These are phyloP conservation scores for Rhinoderma darwinii DNA, from an alignment of 2,113 vertebrate genomes.

Conservation along the genomic window DNA sequence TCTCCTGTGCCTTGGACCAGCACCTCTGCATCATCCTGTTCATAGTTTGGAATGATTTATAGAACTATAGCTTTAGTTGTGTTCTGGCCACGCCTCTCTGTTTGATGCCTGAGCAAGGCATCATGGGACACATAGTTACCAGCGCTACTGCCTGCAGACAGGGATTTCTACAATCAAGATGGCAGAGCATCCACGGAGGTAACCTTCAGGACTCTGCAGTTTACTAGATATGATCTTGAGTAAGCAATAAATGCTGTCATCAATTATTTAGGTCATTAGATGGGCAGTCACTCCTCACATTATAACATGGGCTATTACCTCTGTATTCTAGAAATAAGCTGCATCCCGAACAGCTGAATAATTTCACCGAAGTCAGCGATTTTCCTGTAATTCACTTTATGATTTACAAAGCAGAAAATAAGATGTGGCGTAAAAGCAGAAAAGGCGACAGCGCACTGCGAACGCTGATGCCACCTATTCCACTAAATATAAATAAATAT, in stretches of 20 bases:
- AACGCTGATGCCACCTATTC: no score
- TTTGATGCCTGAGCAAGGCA: no score
- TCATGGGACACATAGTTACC: no score
- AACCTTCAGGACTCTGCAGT: background rate
- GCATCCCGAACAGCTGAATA: background rate
- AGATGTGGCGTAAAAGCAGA: background rate
- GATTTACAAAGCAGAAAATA: slow-evolving; percentile 27
- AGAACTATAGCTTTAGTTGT: no score
- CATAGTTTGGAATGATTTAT: no score
- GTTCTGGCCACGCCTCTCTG: no score
- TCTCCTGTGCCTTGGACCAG: no score
- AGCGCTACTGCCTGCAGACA: no score
- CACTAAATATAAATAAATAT: no score
- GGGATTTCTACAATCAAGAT: no score
- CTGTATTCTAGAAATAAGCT: background rate
- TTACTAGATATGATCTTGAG: background rate
- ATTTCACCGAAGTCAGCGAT: background rate
- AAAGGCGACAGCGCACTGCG: background rate
- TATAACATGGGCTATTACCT: slow-evolving; percentile 34
- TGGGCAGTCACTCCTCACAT: background rate
- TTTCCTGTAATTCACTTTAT: background rate
- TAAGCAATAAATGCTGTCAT: background rate
- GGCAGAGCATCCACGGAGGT: no score
- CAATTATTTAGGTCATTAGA: background rate
- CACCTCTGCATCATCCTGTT: no score